Evolutionary conservation across 1,140 invertebrate species (phyloP).

Genomic region (Eueides isabella): DNA sequence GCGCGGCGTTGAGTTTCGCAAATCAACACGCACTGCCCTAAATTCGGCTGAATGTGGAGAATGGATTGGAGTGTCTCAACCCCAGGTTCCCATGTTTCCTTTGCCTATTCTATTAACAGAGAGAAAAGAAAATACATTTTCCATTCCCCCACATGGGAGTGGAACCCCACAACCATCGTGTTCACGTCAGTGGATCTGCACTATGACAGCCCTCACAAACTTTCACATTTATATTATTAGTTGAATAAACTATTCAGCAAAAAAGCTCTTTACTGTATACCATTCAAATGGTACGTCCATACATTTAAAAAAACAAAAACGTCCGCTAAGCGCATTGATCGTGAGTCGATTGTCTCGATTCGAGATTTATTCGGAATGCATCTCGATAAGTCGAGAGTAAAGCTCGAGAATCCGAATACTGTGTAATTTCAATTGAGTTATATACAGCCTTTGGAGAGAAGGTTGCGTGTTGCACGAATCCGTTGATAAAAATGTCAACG

Average conservation of each 20-base stretch:
- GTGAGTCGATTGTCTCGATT: constrained; percentile 58
- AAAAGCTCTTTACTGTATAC: constrained; percentile 13
- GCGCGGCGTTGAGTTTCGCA: no score
- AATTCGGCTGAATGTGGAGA: no score
- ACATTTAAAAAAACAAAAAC: constrained; percentile 40
- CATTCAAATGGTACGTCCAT: constrained; percentile 26
- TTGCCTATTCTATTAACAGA: no score
- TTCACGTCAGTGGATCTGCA: no score
- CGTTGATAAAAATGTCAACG: constrained; percentile 22
- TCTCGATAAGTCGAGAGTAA: constrained; percentile 44
- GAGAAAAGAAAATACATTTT: no score
- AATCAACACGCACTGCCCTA: no score
- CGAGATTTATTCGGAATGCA: constrained; percentile 55
- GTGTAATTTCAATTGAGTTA: constrained; percentile 48
- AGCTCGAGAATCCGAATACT: constrained; percentile 43
- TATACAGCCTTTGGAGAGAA: constrained; percentile 34
- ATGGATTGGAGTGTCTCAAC: no score
- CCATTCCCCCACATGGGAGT: no score
- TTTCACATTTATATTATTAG: no score
- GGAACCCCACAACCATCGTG: no score
- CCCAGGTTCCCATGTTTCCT: no score
- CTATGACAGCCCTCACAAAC: no score
- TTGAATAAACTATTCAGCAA: not conserved
- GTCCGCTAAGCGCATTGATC: constrained; percentile 42
- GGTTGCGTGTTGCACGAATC: constrained; percentile 38